A percentile compares a stretch with the other conserved stretches of the same genome.
These are phyloP conservation scores for Pachyrhynchus sulphureomaculatus DNA, from an alignment of 1,140 invertebrate species.

Conservation along the genomic window DNA sequence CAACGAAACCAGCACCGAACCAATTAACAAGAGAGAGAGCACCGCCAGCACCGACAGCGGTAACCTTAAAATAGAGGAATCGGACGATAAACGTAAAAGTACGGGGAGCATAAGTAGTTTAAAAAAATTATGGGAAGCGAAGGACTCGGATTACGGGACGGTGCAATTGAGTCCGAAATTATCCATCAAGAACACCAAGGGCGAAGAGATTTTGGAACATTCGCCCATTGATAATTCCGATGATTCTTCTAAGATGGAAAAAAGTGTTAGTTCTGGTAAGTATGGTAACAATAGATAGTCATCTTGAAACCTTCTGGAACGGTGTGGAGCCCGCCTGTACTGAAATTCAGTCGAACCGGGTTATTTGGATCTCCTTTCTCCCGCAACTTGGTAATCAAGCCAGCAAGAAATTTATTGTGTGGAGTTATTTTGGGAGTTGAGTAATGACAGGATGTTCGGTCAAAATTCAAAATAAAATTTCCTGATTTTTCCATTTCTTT, in stretches of 20 bases:
- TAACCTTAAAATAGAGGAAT: slow-evolving; percentile 59
- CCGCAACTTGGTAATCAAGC: too few relatives aligned
- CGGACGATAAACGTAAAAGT: slow-evolving; percentile 83
- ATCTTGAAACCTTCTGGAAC: too few relatives aligned
- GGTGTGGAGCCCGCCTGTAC: too few relatives aligned
- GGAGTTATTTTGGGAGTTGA: too few relatives aligned
- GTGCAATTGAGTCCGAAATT: slow-evolving; percentile 66
- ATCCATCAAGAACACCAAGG: slow-evolving; percentile 53
- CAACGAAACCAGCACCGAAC: slow-evolving; percentile 36
- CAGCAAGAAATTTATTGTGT: too few relatives aligned
- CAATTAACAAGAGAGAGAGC: slow-evolving; percentile 48
- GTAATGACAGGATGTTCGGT: too few relatives aligned
- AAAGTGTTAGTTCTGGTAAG: slow-evolving; percentile 33
- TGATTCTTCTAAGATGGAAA: slow-evolving; percentile 51
- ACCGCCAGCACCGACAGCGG: slow-evolving; percentile 49
- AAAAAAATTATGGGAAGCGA: slow-evolving; percentile 89
- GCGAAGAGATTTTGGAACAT: slow-evolving; percentile 45
- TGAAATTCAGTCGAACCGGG: too few relatives aligned
- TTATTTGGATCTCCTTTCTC: too few relatives aligned
- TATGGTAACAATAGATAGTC: not conserved
- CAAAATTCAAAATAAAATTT: too few relatives aligned
- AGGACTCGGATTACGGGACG: slow-evolving; percentile 49
- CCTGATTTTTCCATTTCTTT: too few relatives aligned
- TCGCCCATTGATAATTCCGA: slow-evolving; percentile 44
- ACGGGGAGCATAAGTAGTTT: slow-evolving; percentile 90